These are phyloP conservation scores for Calliopsis andreniformis DNA, from an alignment of 1,140 invertebrate species.

Conservation along the genomic window DNA sequence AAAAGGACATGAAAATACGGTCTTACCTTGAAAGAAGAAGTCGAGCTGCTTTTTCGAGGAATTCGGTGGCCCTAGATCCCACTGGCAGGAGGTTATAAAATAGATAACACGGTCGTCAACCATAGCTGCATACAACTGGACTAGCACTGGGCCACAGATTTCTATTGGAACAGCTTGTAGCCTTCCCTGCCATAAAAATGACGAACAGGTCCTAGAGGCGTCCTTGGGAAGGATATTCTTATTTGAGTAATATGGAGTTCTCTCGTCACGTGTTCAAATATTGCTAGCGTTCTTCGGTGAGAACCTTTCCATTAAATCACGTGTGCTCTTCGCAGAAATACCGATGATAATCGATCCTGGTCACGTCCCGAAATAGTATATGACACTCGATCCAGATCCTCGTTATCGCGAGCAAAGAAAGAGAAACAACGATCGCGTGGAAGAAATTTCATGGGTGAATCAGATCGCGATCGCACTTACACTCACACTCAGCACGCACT, in stretches of 20 bases:
- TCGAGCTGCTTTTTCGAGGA: background rate
- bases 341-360: slow-evolving; percentile 29
- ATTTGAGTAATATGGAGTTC: slow-evolving; percentile 48
- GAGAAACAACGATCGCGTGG: background rate
- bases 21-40: background rate
- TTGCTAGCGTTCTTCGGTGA: slow-evolving; percentile 5
- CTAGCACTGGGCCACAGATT: slow-evolving; percentile 35
- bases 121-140: slow-evolving; percentile 28
- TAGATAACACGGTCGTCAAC: slow-evolving; percentile 44
- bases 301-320: slow-evolving; percentile 13
- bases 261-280: slow-evolving; percentile 56
- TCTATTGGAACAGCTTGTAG: slow-evolving; percentile 55
- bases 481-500: no score
- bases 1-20: background rate
- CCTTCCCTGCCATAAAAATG: slow-evolving; percentile 56
- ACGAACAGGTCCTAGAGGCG: slow-evolving; percentile 8
- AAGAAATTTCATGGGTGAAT: background rate
- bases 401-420: slow-evolving; percentile 45
- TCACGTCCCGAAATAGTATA: slow-evolving; percentile 53
- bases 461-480: background rate
- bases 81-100: slow-evolving; percentile 14
- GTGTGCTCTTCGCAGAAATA: slow-evolving; percentile 20
- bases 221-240: slow-evolving; percentile 28
- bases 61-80: background rate
- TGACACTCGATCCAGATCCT: slow-evolving; percentile 44